A percentile compares a stretch with the other conserved stretches of the same genome.
These are phyloP conservation scores for Formicarius rufipectus DNA, from an alignment of 2,113 vertebrate genomes.

Conservation along the genomic window DNA sequence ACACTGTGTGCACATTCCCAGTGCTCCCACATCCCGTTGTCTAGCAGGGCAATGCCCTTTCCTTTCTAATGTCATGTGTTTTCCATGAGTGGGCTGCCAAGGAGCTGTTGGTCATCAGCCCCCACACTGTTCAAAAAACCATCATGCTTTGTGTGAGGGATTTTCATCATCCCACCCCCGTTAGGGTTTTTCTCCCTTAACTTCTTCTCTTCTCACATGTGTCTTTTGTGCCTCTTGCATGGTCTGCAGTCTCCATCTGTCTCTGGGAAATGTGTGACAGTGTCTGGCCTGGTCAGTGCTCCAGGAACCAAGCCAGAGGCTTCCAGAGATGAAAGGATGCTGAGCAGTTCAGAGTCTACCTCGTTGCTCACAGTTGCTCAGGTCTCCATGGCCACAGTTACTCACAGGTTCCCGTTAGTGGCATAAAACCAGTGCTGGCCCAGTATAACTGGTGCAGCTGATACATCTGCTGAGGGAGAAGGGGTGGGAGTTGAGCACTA, in stretches of 20 bases:
- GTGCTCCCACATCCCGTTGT: neutral
- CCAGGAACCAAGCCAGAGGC: slow-evolving; percentile 1
- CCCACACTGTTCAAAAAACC: neutral
- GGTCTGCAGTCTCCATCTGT: neutral
- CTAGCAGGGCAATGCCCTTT: neutral
- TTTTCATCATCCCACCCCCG: neutral
- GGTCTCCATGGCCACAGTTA: neutral
- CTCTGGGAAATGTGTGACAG: neutral
- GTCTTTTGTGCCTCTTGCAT: neutral
- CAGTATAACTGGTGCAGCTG: neutral
- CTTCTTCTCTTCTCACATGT: neutral
- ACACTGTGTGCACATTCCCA: neutral
- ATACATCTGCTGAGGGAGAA: neutral
- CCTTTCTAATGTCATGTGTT: neutral
- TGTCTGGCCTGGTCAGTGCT: neutral
- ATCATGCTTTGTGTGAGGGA: neutral
- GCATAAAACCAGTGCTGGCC: neutral
- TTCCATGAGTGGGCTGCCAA: neutral
- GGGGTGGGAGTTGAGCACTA: neutral
- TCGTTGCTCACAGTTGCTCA: neutral
- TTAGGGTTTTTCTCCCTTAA: neutral
- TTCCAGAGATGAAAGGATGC: neutral
- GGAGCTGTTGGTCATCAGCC: neutral
- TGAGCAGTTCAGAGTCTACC: neutral
- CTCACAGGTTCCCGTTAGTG: neutral